Base-by-base conservation (phyloP, 2,113 vertebrate genomes). In the Thamnaconus septentrionalis region DNA sequence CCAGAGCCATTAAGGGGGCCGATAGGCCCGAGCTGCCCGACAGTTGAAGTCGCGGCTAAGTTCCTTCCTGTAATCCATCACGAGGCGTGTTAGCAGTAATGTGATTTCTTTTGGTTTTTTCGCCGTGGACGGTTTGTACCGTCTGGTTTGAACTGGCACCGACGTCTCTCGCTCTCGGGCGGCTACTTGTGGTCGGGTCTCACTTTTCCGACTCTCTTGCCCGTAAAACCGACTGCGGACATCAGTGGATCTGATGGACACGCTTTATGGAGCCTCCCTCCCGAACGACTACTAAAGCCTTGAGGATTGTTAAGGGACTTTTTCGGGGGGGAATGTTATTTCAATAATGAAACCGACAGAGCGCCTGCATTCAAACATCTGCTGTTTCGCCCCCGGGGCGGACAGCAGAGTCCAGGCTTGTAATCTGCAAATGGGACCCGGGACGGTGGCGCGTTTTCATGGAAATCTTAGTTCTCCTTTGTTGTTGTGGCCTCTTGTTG, bases 21-120 rank as follows among this genome's bases (percentile, higher is more conserved):
- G 66, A 60, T 31, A 31, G 18, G 66, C 5, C 60, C 72, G 80
- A 68, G 69, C 39, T 45, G 40, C 76, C 67, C 77, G 72, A 73
- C 43, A 5, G 59, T 50, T 54, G 58, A 77, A 82, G 71, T 59
- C 7, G 18, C 52, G 55, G 59, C 44, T 12, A 43, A 56, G 53
- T 66, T 50, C 50, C 18, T 53, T 54, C 42, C 41, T 47, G 39
- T 31, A 49, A 12, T 52, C 41, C 9, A 49, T 61, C 41, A 63
- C 31, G 41, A 31, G 18, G 50, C 40, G 8, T 48, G 50, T 57
- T 31, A 41, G 57, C 7, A 9, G 5, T 7, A 46, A 8, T 4
- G 46, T 6, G 1, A 54, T 53, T 48, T 4, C 18, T 12, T 58
- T 41, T 41, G 39, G 56, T 31, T 31, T 31, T 31, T 31, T 31